These are phyloP conservation scores for Nyctibius bracteatus DNA, from an alignment of 2,113 vertebrate genomes.

Conservation along the genomic window DNA sequence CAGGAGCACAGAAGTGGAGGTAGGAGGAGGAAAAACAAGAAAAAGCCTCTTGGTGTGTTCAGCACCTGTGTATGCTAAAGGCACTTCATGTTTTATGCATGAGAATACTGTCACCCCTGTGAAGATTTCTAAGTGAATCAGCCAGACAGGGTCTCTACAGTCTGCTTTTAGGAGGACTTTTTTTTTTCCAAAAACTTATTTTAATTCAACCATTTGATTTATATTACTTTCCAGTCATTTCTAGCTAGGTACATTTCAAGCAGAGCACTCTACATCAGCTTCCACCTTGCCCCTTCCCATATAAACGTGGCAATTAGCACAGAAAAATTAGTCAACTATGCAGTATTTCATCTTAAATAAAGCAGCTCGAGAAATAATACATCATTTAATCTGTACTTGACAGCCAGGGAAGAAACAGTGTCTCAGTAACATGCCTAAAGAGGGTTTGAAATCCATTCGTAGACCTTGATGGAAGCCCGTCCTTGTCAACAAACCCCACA, in stretches of 20 bases:
- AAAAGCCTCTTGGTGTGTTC: not conserved
- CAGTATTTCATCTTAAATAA: conserved; percentile 28
- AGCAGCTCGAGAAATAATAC: conserved; percentile 16
- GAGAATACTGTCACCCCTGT: not conserved
- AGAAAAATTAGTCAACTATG: conserved; percentile 1
- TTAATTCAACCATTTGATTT: not conserved
- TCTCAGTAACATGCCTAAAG: not conserved
- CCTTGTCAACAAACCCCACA: not conserved
- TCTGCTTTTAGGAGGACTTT: not conserved
- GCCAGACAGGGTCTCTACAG: not conserved
- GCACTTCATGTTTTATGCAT: not conserved
- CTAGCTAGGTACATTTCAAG: not conserved
- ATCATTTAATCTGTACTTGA: not conserved
- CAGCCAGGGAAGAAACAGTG: not conserved
- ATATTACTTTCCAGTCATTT: not conserved
- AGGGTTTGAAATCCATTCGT: not conserved
- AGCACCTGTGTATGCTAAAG: not conserved
- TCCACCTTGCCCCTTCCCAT: not conserved
- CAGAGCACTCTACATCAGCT: not conserved
- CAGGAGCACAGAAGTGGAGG: not conserved
- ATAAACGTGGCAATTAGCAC: conserved; percentile 1
- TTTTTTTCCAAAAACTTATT: not conserved
- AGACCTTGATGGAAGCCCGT: not conserved
- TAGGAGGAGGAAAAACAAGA: not conserved
- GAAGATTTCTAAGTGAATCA: not conserved